Conservation (phyloP, 2,113 vertebrate genomes). For the Seriola dumerili region DNA sequence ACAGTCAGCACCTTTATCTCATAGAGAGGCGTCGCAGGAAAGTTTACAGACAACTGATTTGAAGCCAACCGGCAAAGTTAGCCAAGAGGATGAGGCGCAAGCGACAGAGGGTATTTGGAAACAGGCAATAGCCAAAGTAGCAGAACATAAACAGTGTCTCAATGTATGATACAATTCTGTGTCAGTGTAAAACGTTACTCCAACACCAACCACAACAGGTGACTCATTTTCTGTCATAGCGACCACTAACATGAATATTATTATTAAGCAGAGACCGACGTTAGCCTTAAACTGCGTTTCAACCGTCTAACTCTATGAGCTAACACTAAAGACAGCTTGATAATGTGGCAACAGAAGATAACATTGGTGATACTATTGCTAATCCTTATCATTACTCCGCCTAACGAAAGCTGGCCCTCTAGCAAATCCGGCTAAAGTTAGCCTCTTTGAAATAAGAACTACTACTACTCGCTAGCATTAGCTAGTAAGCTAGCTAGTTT, state of each 20-base stretch:
- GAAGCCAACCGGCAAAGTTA: conserved; percentile 31
- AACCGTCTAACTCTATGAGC: rapidly evolving
- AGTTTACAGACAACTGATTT: conserved; percentile 33
- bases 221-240: conserved; percentile 15
- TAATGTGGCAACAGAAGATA: not conserved
- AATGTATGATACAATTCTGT: not conserved
- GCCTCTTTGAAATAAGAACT: conserved; percentile 2
- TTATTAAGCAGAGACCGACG: not conserved
- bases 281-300: not conserved
- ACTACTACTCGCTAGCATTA: conserved; percentile 27
- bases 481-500: conserved; percentile 40
- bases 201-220: conserved; percentile 39
- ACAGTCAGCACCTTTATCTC: not conserved
- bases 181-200: not conserved
- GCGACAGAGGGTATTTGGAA: not conserved
- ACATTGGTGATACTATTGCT: not conserved
- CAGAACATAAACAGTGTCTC: not conserved
- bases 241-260: not conserved
- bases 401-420: not conserved
- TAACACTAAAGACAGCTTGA: not conserved
- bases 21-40: not conserved
- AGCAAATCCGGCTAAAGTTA: conserved; percentile 53
- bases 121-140: not conserved
- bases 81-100: conserved; percentile 12
- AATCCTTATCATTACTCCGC: not conserved